phyloP scores from a whole-genome alignment of 2,888 invertebrate species.

The Hirtodrosophila confusa region DNA sequence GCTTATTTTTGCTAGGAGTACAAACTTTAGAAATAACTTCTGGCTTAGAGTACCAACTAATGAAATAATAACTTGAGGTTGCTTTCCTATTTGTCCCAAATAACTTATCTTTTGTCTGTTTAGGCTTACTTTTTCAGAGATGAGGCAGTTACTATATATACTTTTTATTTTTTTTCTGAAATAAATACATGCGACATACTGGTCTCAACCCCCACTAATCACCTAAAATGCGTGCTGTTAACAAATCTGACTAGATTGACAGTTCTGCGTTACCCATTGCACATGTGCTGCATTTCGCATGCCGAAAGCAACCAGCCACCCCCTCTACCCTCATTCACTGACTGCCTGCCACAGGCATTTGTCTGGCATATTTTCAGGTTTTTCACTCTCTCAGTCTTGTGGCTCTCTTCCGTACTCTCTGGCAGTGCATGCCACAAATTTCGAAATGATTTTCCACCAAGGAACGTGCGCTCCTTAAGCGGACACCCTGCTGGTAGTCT shows the following conservation, averaged over 20 bases:
- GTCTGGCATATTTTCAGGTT: conserved; percentile 63
- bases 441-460: conserved; percentile 42
- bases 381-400: conserved; percentile 37
- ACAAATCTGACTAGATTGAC: conserved; percentile 65
- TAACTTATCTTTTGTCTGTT: too few species aligned
- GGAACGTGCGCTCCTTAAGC: conserved; percentile 47
- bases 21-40: too few species aligned
- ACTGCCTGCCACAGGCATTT: conserved; percentile 41
- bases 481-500: conserved; percentile 64
- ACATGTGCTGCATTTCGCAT: conserved; percentile 72
- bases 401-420: conserved; percentile 8
- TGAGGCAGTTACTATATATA: too few species aligned
- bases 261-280: conserved; percentile 41
- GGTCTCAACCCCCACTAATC: conserved; percentile 44
- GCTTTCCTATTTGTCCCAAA: too few species aligned
- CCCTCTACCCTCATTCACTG: conserved; percentile 15
- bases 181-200: too few species aligned
- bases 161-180: too few species aligned
- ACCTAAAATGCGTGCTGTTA: conserved; percentile 25
- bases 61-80: too few species aligned
- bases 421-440: conserved; percentile 14
- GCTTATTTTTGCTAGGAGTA: too few species aligned
- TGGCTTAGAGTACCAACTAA: too few species aligned
- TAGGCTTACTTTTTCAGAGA: too few species aligned
- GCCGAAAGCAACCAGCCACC: conserved; percentile 25